Conservation (phyloP, 2,113 vertebrate genomes). For the Notechis scutatus region DNA sequence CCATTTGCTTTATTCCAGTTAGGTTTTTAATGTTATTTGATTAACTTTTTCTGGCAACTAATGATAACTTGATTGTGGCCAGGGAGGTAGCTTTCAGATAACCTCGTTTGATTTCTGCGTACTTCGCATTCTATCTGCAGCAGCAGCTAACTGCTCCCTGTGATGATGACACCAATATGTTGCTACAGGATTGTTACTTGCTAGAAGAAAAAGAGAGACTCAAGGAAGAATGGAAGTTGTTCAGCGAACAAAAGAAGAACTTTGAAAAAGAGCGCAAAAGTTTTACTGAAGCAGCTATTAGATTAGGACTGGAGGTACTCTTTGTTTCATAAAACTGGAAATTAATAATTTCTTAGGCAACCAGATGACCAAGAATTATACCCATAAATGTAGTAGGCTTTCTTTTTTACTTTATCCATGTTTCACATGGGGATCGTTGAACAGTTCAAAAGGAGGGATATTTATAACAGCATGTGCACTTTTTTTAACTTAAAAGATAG, state of each 20-base stretch:
- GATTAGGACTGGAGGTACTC: constrained; percentile 89
- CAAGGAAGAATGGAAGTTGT: constrained; percentile 91
- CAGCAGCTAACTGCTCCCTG: constrained; percentile 85
- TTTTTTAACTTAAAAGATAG: neutral
- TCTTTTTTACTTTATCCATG: neutral
- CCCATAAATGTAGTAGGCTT: neutral
- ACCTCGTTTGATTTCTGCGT: constrained; percentile 2
- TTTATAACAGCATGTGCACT: neutral
- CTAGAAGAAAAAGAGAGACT: constrained; percentile 93
- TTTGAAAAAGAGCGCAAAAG: constrained; percentile 91
- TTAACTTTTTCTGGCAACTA: neutral
- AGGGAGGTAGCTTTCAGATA: constrained; percentile 4
- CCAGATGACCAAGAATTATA: neutral
- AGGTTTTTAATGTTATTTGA: neutral
- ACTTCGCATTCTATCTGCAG: constrained; percentile 63
- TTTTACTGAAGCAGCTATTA: constrained; percentile 95
- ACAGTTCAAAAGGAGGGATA: constrained; percentile 1
- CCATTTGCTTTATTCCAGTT: neutral
- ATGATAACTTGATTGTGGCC: neutral
- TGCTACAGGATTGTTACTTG: constrained; percentile 89
- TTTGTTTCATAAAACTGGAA: neutral
- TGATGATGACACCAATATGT: constrained; percentile 87
- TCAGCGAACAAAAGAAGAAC: constrained; percentile 91
- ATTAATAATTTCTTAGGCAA: neutral
- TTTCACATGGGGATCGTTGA: neutral